phyloP scores from a whole-genome alignment of 2,888 invertebrate species.

The Andrena camellia region DNA sequence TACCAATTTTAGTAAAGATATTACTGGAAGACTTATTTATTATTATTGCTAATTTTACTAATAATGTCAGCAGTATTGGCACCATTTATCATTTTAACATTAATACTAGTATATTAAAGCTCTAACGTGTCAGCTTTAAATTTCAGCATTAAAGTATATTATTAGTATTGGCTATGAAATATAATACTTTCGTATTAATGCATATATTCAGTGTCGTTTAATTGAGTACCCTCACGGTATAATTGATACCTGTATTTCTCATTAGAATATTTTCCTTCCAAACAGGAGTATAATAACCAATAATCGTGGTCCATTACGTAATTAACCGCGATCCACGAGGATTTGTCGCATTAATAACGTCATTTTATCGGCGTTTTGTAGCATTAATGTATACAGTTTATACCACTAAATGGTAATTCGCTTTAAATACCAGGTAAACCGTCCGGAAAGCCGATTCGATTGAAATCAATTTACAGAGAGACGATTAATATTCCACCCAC shows the following conservation, averaged over 20 bases:
- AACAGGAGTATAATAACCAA: background rate
- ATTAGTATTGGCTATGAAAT: too few species aligned
- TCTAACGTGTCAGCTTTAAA: too few species aligned
- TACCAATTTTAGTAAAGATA: too few species aligned
- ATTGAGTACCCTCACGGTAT: too few species aligned
- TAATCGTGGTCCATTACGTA: constrained; percentile 5
- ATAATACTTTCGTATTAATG: too few species aligned
- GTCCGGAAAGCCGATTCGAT: constrained; percentile 12
- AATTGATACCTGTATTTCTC: background rate
- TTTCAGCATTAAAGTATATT: too few species aligned
- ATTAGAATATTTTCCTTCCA: background rate
- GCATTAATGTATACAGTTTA: constrained; percentile 11
- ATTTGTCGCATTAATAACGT: constrained; percentile 13
- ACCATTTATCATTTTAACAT: too few species aligned
- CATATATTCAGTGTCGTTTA: too few species aligned
- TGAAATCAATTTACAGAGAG: constrained; percentile 30
- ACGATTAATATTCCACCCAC: constrained; percentile 20
- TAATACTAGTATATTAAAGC: too few species aligned
- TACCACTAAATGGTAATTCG: constrained; percentile 15
- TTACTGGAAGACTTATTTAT: too few species aligned
- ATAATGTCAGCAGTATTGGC: too few species aligned
- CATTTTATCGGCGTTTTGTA: background rate
- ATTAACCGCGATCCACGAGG: background rate
- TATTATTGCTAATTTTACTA: too few species aligned
- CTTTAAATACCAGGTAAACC: constrained; percentile 27